Conservation (phyloP, 2,888 invertebrate species). For the Coremacera marginata region DNA sequence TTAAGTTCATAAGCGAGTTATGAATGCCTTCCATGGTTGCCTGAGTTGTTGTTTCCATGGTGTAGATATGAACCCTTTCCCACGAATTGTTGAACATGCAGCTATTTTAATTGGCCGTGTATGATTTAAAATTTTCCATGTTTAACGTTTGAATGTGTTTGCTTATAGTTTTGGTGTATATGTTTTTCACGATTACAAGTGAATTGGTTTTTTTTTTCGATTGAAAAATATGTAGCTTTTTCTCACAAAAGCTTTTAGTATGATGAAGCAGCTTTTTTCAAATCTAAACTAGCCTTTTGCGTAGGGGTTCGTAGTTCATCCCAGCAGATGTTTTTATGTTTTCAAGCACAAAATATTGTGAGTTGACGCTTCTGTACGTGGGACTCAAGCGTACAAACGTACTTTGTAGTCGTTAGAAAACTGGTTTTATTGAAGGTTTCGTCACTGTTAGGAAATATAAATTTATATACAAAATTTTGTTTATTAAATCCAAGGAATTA, state of each 20-base stretch:
- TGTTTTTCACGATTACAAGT: conserved; percentile 8
- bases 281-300: conserved; percentile 38
- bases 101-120: background rate
- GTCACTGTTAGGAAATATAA: conserved; percentile 6
- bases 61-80: conserved; percentile 15
- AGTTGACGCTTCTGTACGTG: background rate
- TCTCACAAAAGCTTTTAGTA: conserved; percentile 3
- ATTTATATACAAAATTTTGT: too few species aligned
- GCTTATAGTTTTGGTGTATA: too few species aligned
- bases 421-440: conserved; percentile 9
- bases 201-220: background rate
- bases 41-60: background rate
- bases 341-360: too few species aligned
- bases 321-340: background rate
- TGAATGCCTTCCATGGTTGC: background rate
- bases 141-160: background rate
- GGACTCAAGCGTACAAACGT: background rate
- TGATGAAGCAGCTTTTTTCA: background rate
- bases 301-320: conserved; percentile 40
- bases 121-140: background rate
- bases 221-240: background rate
- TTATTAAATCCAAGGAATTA: too few species aligned
- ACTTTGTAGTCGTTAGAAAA: background rate
- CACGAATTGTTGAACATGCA: conserved; percentile 20
- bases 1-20: background rate